Evolutionary conservation across 1,140 invertebrate species (phyloP).

Genomic region (Drosophila santomea): DNA sequence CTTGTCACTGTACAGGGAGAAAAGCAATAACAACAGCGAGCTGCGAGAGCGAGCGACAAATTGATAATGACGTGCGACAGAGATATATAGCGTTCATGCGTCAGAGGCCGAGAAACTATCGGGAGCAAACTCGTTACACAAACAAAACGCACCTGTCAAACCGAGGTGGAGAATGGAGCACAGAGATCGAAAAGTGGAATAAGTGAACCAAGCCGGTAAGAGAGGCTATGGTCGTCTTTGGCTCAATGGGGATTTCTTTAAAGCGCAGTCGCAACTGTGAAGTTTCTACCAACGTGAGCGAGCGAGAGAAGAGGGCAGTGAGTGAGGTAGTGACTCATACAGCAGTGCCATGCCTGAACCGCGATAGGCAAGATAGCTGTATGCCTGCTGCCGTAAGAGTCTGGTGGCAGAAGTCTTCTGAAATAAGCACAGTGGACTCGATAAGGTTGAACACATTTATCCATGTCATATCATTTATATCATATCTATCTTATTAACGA

Average conservation of each 20-base stretch:
- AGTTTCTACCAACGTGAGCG: background rate
- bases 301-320: background rate
- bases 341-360: constrained; percentile 28
- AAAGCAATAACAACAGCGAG: constrained; percentile 12
- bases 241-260: constrained; percentile 26
- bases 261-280: constrained; percentile 42
- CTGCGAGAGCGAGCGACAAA: constrained; percentile 45
- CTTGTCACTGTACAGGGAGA: constrained; percentile 40
- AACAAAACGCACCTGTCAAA: constrained; percentile 76
- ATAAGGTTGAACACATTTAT: background rate
- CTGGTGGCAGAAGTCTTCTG: constrained; percentile 4
- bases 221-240: constrained; percentile 12
- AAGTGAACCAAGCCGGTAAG: constrained; percentile 33
- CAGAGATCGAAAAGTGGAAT: constrained; percentile 3
- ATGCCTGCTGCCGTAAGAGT: constrained; percentile 12
- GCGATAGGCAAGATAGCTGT: constrained; percentile 39
- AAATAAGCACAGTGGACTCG: background rate
- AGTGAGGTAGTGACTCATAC: constrained; percentile 31
- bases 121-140: constrained; percentile 61
- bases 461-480: too few relatives aligned
- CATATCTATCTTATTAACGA: too few relatives aligned
- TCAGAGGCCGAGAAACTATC: constrained; percentile 64
- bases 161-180: constrained; percentile 1
- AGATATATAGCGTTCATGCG: constrained; percentile 46
- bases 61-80: constrained; percentile 48